Conservation (phyloP, 2,888 invertebrate species). For the Atrina japonica region DNA sequence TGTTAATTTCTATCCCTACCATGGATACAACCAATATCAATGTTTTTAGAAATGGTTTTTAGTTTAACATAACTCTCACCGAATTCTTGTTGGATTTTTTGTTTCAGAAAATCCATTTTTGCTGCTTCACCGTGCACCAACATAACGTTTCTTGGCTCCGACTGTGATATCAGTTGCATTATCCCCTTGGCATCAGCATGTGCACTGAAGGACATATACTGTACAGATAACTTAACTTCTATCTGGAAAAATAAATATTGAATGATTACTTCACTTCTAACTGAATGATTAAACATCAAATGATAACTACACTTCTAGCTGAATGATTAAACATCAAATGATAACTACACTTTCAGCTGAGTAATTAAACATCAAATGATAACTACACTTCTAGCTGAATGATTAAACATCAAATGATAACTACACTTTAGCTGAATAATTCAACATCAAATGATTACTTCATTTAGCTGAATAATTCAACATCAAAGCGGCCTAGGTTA, state of each 20-base stretch:
- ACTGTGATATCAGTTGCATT: constrained; percentile 98
- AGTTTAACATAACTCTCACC: too few species aligned
- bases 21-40: too few species aligned
- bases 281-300: neutral
- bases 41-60: too few species aligned
- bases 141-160: constrained; percentile 97
- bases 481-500: too few species aligned
- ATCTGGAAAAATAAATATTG: constrained; percentile 79
- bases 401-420: too few species aligned
- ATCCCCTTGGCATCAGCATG: constrained; percentile 99
- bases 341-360: neutral
- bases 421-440: too few species aligned
- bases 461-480: too few species aligned
- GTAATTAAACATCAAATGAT: neutral
- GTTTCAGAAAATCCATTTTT: constrained; percentile 98
- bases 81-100: constrained; percentile 90
- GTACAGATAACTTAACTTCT: constrained; percentile 82
- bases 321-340: neutral
- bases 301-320: neutral
- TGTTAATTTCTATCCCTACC: too few species aligned
- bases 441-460: too few species aligned
- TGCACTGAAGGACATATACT: constrained; percentile 99
- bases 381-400: neutral
- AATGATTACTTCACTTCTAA: neutral
- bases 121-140: constrained; percentile 98